These are phyloP conservation scores for Limenitis camilla DNA, from an alignment of 2,888 invertebrate species.

Conservation along the genomic window DNA sequence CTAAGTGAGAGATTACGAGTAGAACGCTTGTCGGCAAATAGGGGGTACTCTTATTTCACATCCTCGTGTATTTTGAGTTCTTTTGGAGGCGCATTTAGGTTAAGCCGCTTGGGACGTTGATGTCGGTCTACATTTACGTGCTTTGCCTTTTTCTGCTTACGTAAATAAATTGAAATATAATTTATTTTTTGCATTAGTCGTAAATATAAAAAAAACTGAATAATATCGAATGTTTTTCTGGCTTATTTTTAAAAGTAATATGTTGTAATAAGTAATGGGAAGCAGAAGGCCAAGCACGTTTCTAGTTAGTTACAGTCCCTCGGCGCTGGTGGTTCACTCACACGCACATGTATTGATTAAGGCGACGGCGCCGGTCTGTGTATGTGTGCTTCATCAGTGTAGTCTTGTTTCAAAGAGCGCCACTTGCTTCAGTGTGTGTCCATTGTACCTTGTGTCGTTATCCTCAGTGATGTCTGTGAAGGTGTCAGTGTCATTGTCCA, in stretches of 20 bases:
- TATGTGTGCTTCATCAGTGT: constrained; percentile 63
- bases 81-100: constrained; percentile 62
- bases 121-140: constrained; percentile 51
- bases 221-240: background rate
- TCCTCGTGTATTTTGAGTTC: constrained; percentile 67
- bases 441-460: constrained; percentile 62
- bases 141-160: constrained; percentile 63
- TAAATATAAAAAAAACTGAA: constrained; percentile 19
- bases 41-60: constrained; percentile 62
- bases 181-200: constrained; percentile 40
- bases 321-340: constrained; percentile 71
- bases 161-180: constrained; percentile 33
- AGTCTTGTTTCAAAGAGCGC: constrained; percentile 37
- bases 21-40: constrained; percentile 69
- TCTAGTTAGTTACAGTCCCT: constrained; percentile 35
- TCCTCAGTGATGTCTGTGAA: constrained; percentile 66
- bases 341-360: constrained; percentile 81
- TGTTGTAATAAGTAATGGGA: constrained; percentile 17
- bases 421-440: constrained; percentile 50
- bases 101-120: constrained; percentile 60
- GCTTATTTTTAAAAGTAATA: background rate
- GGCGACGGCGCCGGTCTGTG: constrained; percentile 69
- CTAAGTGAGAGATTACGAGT: constrained; percentile 75
- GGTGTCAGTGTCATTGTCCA: constrained; percentile 61
- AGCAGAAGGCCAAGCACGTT: constrained; percentile 49